phyloP scores from a whole-genome alignment of 2,797 vertebrate genomes.

The Scyliorhinus canicula region DNA sequence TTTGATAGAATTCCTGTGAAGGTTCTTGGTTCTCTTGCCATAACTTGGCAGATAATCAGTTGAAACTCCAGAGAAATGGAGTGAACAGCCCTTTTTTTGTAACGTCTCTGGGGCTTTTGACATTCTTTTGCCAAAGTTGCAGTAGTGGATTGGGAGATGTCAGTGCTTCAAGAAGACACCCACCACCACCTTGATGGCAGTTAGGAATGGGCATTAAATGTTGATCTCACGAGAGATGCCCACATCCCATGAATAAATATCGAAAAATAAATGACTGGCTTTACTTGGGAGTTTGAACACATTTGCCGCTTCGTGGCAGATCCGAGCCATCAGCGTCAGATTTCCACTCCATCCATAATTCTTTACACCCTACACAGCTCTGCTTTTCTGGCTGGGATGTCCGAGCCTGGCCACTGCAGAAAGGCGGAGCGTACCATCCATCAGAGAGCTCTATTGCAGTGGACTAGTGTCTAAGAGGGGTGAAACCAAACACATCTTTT shows the following conservation, averaged over 20 bases:
- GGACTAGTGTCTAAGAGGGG: no score
- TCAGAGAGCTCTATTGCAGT: no score
- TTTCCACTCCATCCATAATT: no score
- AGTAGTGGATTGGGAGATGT: neutral
- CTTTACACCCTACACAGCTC: no score
- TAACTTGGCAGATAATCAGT: neutral
- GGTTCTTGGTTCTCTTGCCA: neutral
- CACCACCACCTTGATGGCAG: no score
- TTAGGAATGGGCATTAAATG: neutral
- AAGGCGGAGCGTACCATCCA: no score
- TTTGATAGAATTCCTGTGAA: neutral
- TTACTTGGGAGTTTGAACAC: neutral
- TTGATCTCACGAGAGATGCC: neutral
- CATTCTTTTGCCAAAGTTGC: neutral
- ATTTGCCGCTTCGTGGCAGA: no score
- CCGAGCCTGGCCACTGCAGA: no score
- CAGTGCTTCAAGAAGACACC: no score
- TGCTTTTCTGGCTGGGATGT: no score
- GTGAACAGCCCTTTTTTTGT: neutral
- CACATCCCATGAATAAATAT: neutral
- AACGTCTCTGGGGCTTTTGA: neutral
- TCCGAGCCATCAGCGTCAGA: no score
- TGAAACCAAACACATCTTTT: no score
- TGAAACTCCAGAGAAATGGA: neutral
- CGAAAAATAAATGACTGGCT: neutral